Evolutionary conservation across 2,797 vertebrate species (phyloP).

Genomic region (Cyprinella venusta): DNA sequence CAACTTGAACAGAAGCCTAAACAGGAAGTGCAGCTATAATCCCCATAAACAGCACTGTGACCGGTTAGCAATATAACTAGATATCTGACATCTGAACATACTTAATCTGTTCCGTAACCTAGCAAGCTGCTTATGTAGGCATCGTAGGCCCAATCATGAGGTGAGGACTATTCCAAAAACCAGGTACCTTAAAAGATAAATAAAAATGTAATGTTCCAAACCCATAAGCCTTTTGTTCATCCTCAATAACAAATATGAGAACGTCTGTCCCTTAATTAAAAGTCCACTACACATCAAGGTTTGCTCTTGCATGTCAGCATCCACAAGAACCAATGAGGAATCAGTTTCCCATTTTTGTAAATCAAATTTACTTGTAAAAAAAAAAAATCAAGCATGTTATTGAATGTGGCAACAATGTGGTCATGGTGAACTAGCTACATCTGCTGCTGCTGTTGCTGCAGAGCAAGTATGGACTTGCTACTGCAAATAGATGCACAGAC

Average conservation of each 20-base stretch:
- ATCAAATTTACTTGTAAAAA: no score
- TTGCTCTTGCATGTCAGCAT: background rate
- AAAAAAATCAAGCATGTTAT: no score
- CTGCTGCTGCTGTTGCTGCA: no score
- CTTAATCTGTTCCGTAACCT: background rate
- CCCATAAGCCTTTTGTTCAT: no score
- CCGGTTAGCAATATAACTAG: background rate
- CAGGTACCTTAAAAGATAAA: background rate
- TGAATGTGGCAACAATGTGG: no score
- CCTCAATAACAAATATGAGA: no score
- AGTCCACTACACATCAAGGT: background rate
- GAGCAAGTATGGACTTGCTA: no score
- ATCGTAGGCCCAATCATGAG: background rate
- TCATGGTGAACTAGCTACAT: no score
- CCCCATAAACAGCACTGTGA: background rate
- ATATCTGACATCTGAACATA: conserved; percentile 8
- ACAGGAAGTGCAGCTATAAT: conserved; percentile 1
- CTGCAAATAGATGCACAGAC: no score
- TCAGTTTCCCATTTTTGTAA: background rate
- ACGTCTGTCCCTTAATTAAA: no score
- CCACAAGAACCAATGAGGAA: background rate
- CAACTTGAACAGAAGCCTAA: conserved; percentile 2
- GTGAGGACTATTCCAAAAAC: background rate
- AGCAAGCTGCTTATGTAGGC: background rate
- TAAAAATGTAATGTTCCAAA: background rate